Base-by-base conservation (phyloP, 2,888 invertebrate species). In the Ethmia dodecea region DNA sequence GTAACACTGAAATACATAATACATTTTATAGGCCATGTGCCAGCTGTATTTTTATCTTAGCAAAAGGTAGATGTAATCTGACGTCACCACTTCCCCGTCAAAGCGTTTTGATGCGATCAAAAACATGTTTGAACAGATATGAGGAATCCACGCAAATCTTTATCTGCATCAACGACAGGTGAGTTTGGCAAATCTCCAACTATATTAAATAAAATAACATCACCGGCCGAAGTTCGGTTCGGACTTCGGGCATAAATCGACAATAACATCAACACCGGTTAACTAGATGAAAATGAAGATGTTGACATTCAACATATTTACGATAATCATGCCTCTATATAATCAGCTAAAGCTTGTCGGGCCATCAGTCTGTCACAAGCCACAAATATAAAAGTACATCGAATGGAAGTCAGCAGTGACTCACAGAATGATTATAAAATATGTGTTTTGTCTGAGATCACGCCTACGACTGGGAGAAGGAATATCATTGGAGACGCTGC, bases 401-500 rank as follows among this genome's bases (percentile, higher is more conserved):
- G 12, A 18, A 13, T 31, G 32, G 24, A 31, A 16, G 22, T n/a
- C 9, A 22, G n/a, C n/a, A 40, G 43, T 63, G 66, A 66, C 47
- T 53, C 48, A 55, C 48, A 28, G 36, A 28, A 36, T 22, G 42
- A 49, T 56, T 54, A 56, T 63, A 65, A 63, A 55, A 55, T 55
- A 67, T 68, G 55, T 62, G 61, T 65, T 69, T 50, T 58, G 67
- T 67, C 65, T 68, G 51, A 35, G 41, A 38, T 38, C 24, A 47
- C 61, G 54, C 63, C 63, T 43, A 62, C 65, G 43, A 28, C 18
- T 28, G 5, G n/a, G n/a, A n/a, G n/a, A n/a, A n/a, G n/a, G n/a
- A n/a, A n/a, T n/a, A n/a, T n/a, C n/a, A n/a, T n/a, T n/a, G n/a
- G n/a, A n/a, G n/a, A n/a, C n/a, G n/a, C n/a, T n/a, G n/a, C n/a